Conservation (phyloP, 2,113 vertebrate species). For the Phaethornis superciliosus region DNA sequence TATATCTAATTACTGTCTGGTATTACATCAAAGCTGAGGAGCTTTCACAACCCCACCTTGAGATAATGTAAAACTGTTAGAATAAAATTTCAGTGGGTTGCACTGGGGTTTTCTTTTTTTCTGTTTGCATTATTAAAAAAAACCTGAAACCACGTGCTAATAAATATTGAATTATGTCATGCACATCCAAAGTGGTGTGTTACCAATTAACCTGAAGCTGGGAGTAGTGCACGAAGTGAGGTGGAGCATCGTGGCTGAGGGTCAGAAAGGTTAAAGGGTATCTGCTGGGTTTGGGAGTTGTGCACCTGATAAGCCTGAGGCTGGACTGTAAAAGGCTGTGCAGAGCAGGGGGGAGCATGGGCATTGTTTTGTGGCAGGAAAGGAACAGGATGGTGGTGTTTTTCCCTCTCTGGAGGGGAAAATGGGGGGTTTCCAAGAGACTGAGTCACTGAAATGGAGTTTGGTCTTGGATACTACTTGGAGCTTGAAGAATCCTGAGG, state of each 20-base stretch:
- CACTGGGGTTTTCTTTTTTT: background rate
- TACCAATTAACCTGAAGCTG: background rate
- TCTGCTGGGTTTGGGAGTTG: background rate
- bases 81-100: background rate
- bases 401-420: background rate
- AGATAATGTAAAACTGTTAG: background rate
- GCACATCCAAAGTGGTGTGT: background rate
- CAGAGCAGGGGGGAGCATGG: background rate
- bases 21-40: background rate
- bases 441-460: background rate
- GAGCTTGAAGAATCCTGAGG: background rate
- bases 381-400: background rate
- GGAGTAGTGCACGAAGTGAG: background rate
- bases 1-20: background rate
- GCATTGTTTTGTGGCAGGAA: background rate
- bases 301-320: background rate
- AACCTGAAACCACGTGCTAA: background rate
- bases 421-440: background rate
- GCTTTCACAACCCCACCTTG: background rate
- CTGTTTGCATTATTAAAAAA: background rate
- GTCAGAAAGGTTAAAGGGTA: background rate
- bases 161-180: background rate
- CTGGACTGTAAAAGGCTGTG: background rate
- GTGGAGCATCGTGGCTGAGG: fast-evolving
- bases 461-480: fast-evolving